Conservation (phyloP, 1,140 invertebrate genomes). For the Aphis craccivora region DNA sequence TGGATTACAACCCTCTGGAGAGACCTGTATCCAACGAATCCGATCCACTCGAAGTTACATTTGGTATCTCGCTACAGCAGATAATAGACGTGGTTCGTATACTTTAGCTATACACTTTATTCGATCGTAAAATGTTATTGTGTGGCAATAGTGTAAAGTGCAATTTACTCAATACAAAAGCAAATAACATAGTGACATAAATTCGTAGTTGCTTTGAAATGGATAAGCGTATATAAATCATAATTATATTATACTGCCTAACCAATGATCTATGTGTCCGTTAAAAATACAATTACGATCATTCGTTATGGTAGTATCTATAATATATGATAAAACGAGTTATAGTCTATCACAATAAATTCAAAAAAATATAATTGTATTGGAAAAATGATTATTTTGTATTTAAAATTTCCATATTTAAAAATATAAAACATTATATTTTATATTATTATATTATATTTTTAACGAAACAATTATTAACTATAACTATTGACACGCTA, state of each 20-base stretch:
- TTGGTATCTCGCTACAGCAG: constrained; percentile 96
- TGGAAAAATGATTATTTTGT: background rate
- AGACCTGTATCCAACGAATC: constrained; percentile 95
- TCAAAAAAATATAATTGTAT: background rate
- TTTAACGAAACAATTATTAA: background rate
- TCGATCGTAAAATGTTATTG: constrained; percentile 26
- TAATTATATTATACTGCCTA: background rate
- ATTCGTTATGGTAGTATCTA: background rate
- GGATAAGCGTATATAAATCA: constrained; percentile 66
- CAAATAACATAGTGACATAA: constrained; percentile 90
- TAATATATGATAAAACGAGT: background rate
- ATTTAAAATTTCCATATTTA: background rate
- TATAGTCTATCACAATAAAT: background rate
- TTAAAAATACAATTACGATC: background rate
- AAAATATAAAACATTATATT: background rate
- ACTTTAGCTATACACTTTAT: background rate
- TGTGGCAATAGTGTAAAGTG: constrained; percentile 76
- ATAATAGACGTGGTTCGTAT: constrained; percentile 97
- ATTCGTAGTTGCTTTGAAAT: constrained; percentile 66
- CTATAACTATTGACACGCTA: background rate
- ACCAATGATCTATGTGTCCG: background rate
- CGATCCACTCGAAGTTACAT: constrained; percentile 89
- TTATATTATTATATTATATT: background rate
- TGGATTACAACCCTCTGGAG: constrained; percentile 91
- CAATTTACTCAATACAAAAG: constrained; percentile 92